Conservation (phyloP, 1,140 invertebrate genomes). For the Rhopalosiphum maidis region DNA sequence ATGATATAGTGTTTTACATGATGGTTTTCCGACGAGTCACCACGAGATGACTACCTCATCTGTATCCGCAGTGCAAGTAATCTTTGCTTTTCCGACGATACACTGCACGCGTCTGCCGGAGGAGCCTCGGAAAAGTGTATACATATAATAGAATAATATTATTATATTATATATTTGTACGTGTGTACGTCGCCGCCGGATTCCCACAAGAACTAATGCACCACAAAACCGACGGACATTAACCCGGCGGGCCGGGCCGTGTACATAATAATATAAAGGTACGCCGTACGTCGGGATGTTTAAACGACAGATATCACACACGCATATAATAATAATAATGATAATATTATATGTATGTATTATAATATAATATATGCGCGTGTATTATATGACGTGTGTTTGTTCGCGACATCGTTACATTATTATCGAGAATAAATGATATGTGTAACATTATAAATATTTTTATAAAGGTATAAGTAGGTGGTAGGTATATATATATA, state of each 20-base stretch:
- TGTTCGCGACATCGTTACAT: not conserved
- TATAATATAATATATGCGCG: not conserved
- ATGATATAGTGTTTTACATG: not conserved
- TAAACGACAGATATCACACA: not conserved
- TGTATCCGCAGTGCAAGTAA: not conserved
- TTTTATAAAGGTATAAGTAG: not conserved
- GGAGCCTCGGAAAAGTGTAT: not conserved
- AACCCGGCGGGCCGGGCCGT: not conserved
- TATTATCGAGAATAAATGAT: not conserved
- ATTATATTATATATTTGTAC: not conserved
- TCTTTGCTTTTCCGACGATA: constrained; percentile 4
- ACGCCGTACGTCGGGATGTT: not conserved
- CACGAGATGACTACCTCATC: not conserved
- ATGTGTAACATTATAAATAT: not conserved
- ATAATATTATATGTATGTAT: no score
- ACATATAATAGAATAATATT: not conserved
- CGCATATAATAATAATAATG: not conserved
- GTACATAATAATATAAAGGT: not conserved
- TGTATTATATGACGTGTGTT: not conserved
- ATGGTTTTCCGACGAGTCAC: constrained; percentile 3
- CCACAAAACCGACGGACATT: constrained; percentile 32
- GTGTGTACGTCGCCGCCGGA: not conserved
- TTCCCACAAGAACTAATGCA: constrained; percentile 41
- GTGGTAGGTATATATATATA: no score
- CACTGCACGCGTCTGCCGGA: no score